Conservation (phyloP, 2,113 vertebrate species). For the Leuciscus idus region DNA sequence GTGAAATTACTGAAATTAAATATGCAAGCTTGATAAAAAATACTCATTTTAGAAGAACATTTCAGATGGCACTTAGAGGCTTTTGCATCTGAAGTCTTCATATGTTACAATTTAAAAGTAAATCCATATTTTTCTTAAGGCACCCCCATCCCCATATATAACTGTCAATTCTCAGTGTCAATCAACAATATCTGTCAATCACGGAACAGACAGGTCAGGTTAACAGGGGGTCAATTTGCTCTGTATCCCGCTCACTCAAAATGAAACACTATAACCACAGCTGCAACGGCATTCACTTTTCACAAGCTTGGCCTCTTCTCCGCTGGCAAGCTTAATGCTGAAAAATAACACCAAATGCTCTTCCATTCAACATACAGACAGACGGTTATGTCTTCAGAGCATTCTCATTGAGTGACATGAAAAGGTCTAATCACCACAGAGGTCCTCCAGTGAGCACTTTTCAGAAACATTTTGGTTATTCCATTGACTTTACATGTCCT, state of each 20-base stretch:
- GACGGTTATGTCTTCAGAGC: conserved; percentile 37
- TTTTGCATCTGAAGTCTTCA: no score
- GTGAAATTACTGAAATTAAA: no score
- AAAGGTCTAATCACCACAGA: conserved; percentile 26
- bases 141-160: no score
- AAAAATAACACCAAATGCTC: conserved; percentile 43
- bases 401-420: conserved; percentile 42
- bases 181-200: neutral
- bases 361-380: conserved; percentile 19
- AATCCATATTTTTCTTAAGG: no score
- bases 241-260: neutral
- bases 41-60: no score
- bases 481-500: conserved; percentile 47
- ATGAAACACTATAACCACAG: conserved; percentile 34
- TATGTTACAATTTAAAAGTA: no score
- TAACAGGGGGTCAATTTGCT: neutral
- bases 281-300: conserved; percentile 26
- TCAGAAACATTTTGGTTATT: conserved; percentile 32
- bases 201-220: neutral
- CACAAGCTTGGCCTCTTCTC: conserved; percentile 27
- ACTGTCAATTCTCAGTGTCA: neutral
- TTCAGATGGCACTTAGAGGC: no score
- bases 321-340: conserved; percentile 27
- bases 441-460: conserved; percentile 12
- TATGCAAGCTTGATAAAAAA: no score